Evolutionary conservation across 2,113 vertebrate genomes (phyloP), one percentile per base, ranked within the genome.

Genomic region (Australoheros scitulus): DNA sequence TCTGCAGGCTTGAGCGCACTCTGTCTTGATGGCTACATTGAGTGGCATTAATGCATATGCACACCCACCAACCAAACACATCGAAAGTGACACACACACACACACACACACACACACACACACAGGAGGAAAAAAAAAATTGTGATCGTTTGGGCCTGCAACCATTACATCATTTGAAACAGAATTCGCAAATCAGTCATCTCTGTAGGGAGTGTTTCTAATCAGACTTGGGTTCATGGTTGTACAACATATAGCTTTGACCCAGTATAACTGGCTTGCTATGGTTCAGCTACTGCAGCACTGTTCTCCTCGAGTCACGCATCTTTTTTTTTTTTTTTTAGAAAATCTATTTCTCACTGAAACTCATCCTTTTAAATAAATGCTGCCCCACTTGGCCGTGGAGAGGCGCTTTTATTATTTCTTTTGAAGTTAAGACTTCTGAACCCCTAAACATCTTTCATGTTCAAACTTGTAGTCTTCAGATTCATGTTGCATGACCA

Each of bases 91-190:
- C 47, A 72, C 65, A 52, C 29, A 72, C 24, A 72, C 36, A 61
- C 24, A 61, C 58, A 11, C 3, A 72, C 11, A 72, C 50, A 52
- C 1, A 70, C 20, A 65, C 22, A 68, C 41, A 6, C 34, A 34
- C 34, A 29, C 29, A 4, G 11, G 15, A 77, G 59, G 90, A 89
- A n/a, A 18, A 47, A 29, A 70, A 50, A 52, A 70, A 50, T 10
- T 14, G 43, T 32, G 43, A 32, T 20, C 5, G 24, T n/a, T 72
- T 72, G 65, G 43, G 24, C 65, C 65, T 32, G 15, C 13, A 58
- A 55, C 81, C 68, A 76, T 91, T 82, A 90, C 83, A 57, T 94
- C 88, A 92, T 78, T 68, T 80, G 56, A 77, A 86, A 76, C 38
- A 84, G 6, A 36, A 59, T 70, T 79, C 64, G 20, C 61, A 68